Percentiles rank a stretch among this genome's conserved stretches.
These are phyloP conservation scores for Oppia nitens DNA, from an alignment of 1,140 invertebrate genomes.

Conservation along the genomic window DNA sequence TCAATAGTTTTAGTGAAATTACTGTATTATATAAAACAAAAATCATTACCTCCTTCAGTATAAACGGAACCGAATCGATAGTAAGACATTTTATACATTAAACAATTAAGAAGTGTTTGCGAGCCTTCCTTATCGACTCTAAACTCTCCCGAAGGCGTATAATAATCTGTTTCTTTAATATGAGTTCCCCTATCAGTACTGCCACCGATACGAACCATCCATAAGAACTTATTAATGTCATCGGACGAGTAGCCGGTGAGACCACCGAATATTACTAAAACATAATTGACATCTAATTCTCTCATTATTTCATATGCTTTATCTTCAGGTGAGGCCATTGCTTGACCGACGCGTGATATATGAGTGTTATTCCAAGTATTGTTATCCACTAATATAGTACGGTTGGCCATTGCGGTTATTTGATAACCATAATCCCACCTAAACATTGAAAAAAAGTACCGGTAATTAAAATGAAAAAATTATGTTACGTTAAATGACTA, in stretches of 20 bases:
- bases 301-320: slow-evolving; percentile 94
- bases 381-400: slow-evolving; percentile 95
- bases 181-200: slow-evolving; percentile 82
- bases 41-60: slow-evolving; percentile 65
- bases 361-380: slow-evolving; percentile 99
- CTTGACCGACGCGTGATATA: slow-evolving; percentile 88
- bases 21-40: not conserved
- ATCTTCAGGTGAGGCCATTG: slow-evolving; percentile 91
- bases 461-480: not conserved
- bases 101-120: slow-evolving; percentile 63
- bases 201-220: slow-evolving; percentile 97
- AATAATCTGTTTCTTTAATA: slow-evolving; percentile 92
- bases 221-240: slow-evolving; percentile 96
- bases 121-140: slow-evolving; percentile 79
- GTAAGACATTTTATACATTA: slow-evolving; percentile 96
- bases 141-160: slow-evolving; percentile 82
- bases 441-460: not conserved
- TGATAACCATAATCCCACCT: slow-evolving; percentile 97
- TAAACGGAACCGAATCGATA: slow-evolving; percentile 84
- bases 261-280: slow-evolving; percentile 93
- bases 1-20: not conserved
- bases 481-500: not conserved
- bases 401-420: slow-evolving; percentile 96
- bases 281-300: slow-evolving; percentile 92
- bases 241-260: slow-evolving; percentile 96